A percentile compares a stretch with the other conserved stretches of the same genome.
These are phyloP conservation scores for Itoplectis maculator DNA, from an alignment of 2,888 invertebrate species.

Conservation along the genomic window DNA sequence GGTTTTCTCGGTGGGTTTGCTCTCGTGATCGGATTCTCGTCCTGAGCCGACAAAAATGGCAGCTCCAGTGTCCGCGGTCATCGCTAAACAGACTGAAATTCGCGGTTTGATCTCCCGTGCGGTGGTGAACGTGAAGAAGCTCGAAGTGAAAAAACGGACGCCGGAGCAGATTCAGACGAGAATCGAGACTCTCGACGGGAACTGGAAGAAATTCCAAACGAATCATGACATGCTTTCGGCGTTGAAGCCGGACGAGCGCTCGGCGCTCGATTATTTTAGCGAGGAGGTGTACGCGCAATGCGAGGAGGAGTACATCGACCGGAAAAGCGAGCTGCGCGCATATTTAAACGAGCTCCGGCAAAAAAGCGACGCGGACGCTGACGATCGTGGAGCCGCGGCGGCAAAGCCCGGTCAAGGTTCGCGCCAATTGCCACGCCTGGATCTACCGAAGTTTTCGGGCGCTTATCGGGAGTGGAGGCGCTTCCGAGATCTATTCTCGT, in stretches of 20 bases:
- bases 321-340: background rate
- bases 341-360: background rate
- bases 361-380: background rate
- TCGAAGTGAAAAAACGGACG: constrained; percentile 9
- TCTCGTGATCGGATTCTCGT: background rate
- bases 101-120: background rate
- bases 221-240: constrained; percentile 7
- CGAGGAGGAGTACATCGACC: background rate
- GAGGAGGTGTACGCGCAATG: background rate
- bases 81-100: background rate
- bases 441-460: constrained; percentile 42
- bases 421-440: constrained; percentile 23
- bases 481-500: constrained; percentile 51
- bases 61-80: background rate
- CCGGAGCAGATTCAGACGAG: constrained; percentile 2
- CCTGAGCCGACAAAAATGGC: too few species aligned
- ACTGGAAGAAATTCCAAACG: constrained; percentile 19
- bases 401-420: background rate
- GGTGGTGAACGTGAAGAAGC: background rate
- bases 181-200: constrained; percentile 16
- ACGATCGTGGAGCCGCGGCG: background rate
- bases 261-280: background rate
- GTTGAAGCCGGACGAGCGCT: background rate
- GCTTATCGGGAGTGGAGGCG: constrained; percentile 47
- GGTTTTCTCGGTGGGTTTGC: too few species aligned